Evolutionary conservation across 2,888 invertebrate genomes (phyloP), one percentile per base, ranked within the genome.

Genomic region (Mylabris sibirica): DNA sequence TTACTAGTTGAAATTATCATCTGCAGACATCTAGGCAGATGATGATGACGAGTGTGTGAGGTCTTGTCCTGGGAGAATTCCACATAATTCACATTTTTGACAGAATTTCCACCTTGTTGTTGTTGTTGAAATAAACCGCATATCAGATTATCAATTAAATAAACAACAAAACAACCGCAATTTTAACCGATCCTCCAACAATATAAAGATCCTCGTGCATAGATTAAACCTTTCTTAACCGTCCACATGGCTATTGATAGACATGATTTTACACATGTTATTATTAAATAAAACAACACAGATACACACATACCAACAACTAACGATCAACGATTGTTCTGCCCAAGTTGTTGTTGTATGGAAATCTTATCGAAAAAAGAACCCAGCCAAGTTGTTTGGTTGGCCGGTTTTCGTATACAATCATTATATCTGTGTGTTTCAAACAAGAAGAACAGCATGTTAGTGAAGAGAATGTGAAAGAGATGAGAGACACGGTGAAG

Each of bases 1-100:
- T 38, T 38, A n/a, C 44, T n/a, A 22, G 49, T 49, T 20, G 49
- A 49, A 49, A 20, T 20, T 49, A 49, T 49, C 49, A 20, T 49
- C 20, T 11, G 49, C 49, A 49, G 49, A 49, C 49, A 49, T 49
- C 49, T 49, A 49, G 49, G 49, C 49, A 49, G 49, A 49, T 49
- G 49, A 2, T 41, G 38, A 14, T 30, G 30, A 30, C 30, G 30
- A 30, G 30, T 17, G 44, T 49, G 44, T 49, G 44, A 49, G 44
- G 44, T 49, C 41, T 30, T 44, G 44, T 49, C 20, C 9, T 8
- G 49, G 20, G 11, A 11, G 49, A 49, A 49, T 49, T 49, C 20
- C 49, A 14, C 38, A 38, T 14, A 49, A 20, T 49, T 20, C 49
- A 14, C 38, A 38, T 14, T 38, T 38, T 38, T 38, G 3, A 1